Percentiles rank a stretch among this genome's conserved stretches.
phyloP scores from a whole-genome alignment of 2,797 vertebrate genomes.

The Eulemur coronatus region DNA sequence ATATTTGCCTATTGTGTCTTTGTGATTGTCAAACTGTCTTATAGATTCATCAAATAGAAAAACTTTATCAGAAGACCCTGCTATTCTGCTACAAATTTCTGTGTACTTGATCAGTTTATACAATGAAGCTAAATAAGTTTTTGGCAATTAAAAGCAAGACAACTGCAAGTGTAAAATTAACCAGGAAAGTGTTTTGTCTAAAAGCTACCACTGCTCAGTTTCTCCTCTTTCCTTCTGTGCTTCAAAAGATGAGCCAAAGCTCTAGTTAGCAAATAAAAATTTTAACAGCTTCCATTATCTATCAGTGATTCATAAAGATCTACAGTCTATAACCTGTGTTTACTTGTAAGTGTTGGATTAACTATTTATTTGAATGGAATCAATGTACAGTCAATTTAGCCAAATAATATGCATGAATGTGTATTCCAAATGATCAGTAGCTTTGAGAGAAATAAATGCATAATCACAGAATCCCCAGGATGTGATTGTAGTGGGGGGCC shows the following conservation, averaged over 20 bases:
- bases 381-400: not conserved
- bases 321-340: not conserved
- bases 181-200: not conserved
- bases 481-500: not conserved
- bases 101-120: not conserved
- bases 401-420: not conserved
- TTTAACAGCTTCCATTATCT: not conserved
- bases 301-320: not conserved
- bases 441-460: not conserved
- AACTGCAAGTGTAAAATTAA: not conserved
- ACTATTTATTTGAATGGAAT: not conserved
- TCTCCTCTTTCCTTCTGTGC: not conserved
- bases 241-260: not conserved
- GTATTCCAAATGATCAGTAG: not conserved
- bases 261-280: not conserved
- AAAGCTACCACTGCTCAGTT: not conserved
- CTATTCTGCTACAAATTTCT: not conserved
- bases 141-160: conserved; percentile 2
- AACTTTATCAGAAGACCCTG: not conserved
- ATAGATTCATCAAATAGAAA: not conserved
- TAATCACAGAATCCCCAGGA: not conserved
- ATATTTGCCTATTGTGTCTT: not conserved
- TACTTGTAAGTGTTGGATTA: not conserved
- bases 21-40: not conserved
- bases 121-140: not conserved